Evolutionary conservation across 2,888 invertebrate species (phyloP), one percentile per base, ranked within the genome.

Genomic region (Stomorhina lunata): DNA sequence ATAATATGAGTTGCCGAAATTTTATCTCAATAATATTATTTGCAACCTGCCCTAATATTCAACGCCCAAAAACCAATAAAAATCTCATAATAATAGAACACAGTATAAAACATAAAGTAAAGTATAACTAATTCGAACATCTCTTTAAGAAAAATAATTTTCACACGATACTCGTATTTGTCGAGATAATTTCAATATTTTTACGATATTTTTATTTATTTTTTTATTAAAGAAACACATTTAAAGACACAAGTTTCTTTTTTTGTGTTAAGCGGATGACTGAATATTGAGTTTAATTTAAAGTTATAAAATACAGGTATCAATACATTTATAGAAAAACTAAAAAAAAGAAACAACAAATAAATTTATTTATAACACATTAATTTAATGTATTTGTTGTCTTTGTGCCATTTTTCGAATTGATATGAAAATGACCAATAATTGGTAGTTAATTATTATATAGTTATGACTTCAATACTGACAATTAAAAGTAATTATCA

Each of bases 401-500:
- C 61, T 75, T 53, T 84, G 81, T 84, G 80, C 71, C 80, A 83
- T 79, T 82, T 85, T 84, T 80, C 83, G 83, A 84, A 84, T 81
- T 81, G 84, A 84, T 79, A 82, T 84, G 84, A 85, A 79, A 86
- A 86, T 84, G 71, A 78, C 66, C 84, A 85, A 86, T 88, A 88
- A 90, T 90, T 89, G 88, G 84, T 86, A 87, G 86, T 89, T 90
- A 89, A 90, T 90, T 89, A 86, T 85, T 82, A 85, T 86, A 66
- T 85, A 85, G 88, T 90, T 90, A 89, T 88, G 87, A 88, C 88
- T 88, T 85, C 86, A 84, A 85, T 88, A 86, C 84, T 86, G 85
- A 86, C 89, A 90, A 90, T 90, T 90, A 90, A 87, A 86, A 84
- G 85, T 87, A 89, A 89, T 89, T 89, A 89, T 87, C 85, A 82